phyloP scores from a whole-genome alignment of 2,888 invertebrate species.

The Pocota personata region DNA sequence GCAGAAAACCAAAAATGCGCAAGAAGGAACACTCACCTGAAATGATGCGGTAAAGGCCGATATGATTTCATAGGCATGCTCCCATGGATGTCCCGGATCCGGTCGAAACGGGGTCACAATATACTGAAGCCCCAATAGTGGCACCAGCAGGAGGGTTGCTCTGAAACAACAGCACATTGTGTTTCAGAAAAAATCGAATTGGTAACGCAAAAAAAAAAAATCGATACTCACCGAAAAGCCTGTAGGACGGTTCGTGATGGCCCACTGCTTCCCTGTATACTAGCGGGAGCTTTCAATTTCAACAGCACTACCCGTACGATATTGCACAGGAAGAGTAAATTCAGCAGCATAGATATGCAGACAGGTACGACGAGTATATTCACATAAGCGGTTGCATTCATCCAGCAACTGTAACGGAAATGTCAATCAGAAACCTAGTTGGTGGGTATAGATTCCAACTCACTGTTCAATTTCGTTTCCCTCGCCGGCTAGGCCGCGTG shows the following conservation, averaged over 20 bases:
- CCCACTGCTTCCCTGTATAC: conserved; percentile 86
- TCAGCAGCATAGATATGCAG: conserved; percentile 90
- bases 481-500: conserved; percentile 85
- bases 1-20: background rate
- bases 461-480: conserved; percentile 85
- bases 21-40: conserved; percentile 86
- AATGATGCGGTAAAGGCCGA: conserved; percentile 94
- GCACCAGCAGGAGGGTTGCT: conserved; percentile 94
- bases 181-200: background rate
- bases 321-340: conserved; percentile 93
- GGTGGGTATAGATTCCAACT: conserved; percentile 79
- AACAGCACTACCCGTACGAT: conserved; percentile 93
- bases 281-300: conserved; percentile 89
- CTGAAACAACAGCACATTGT: conserved; percentile 81
- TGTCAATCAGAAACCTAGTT: background rate
- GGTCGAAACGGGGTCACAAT: conserved; percentile 94
- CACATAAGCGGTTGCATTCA: conserved; percentile 88
- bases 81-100: conserved; percentile 87
- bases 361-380: conserved; percentile 91
- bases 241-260: conserved; percentile 90
- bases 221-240: conserved; percentile 86
- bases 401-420: conserved; percentile 87
- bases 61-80: conserved; percentile 91
- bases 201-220: conserved; percentile 24
- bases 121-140: conserved; percentile 95